These are phyloP conservation scores for Helostoma temminkii DNA, from an alignment of 2,797 vertebrate species.

Conservation along the genomic window DNA sequence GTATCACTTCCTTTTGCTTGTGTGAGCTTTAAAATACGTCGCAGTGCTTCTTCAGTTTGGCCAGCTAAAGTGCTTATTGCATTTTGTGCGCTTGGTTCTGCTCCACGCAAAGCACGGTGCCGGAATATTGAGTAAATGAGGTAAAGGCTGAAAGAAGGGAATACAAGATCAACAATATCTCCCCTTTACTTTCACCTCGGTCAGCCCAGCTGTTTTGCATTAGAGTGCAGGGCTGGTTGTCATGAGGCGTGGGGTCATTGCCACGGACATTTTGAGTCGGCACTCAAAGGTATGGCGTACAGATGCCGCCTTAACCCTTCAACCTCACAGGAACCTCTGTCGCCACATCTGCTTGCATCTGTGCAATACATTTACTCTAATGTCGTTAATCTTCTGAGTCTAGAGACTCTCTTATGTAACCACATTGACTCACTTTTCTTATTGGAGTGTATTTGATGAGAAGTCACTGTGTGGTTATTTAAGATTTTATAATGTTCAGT, in stretches of 20 bases:
- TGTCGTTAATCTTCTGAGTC: conserved; percentile 19
- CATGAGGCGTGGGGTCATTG: conserved; percentile 61
- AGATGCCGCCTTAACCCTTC: conserved; percentile 69
- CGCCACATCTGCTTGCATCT: conserved; percentile 63
- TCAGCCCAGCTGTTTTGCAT: conserved; percentile 79
- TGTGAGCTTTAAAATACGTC: conserved; percentile 60
- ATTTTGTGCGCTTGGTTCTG: conserved; percentile 70
- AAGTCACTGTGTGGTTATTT: conserved; percentile 51
- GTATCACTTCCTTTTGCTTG: conserved; percentile 78
- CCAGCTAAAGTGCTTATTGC: conserved; percentile 62
- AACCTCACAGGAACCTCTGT: conserved; percentile 47
- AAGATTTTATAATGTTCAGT: conserved; percentile 41
- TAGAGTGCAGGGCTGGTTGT: conserved; percentile 63
- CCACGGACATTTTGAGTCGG: conserved; percentile 53
- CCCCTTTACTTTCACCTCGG: conserved; percentile 65
- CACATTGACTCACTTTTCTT: conserved; percentile 48
- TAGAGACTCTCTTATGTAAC: conserved; percentile 63
- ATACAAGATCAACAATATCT: conserved; percentile 63
- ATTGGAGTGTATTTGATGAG: conserved; percentile 44
- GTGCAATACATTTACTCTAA: conserved; percentile 39
- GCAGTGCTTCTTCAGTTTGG: conserved; percentile 60
- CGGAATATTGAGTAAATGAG: conserved; percentile 18
- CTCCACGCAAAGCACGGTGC: conserved; percentile 50
- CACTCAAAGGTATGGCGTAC: conserved; percentile 65
- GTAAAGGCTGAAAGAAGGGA: conserved; percentile 23